A percentile compares a stretch with the other conserved stretches of the same genome.
phyloP scores from a whole-genome alignment of 2,888 invertebrate species.

The Drosophila tanythrix region DNA sequence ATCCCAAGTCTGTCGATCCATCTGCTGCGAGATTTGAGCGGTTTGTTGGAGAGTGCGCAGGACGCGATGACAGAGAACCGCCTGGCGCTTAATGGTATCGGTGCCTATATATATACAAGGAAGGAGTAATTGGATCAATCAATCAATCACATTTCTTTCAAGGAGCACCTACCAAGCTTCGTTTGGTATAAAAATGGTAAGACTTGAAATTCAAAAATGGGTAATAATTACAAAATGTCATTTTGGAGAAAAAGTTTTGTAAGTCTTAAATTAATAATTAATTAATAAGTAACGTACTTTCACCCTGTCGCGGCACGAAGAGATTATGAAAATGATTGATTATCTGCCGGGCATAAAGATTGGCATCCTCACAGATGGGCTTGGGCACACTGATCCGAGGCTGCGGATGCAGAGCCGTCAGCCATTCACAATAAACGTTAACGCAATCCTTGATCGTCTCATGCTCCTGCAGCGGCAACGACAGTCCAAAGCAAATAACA shows the following conservation, averaged over 20 bases:
- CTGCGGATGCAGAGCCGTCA: slow-evolving; percentile 93
- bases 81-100: slow-evolving; percentile 96
- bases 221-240: slow-evolving; percentile 34
- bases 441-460: slow-evolving; percentile 98
- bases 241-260: slow-evolving; percentile 6
- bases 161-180: slow-evolving; percentile 88
- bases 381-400: slow-evolving; percentile 95
- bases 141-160: neutral
- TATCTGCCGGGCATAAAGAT: slow-evolving; percentile 95
- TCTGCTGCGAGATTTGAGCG: slow-evolving; percentile 89
- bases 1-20: slow-evolving; percentile 96
- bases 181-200: slow-evolving; percentile 96
- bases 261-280: neutral
- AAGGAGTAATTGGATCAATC: slow-evolving; percentile 1
- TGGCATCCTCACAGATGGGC: slow-evolving; percentile 95
- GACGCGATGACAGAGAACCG: slow-evolving; percentile 96
- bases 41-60: slow-evolving; percentile 93
- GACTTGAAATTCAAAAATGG: slow-evolving; percentile 89
- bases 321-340: slow-evolving; percentile 96
- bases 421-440: slow-evolving; percentile 98
- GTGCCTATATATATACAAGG: slow-evolving; percentile 87
- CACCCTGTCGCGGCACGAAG: slow-evolving; percentile 96
- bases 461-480: slow-evolving; percentile 95
- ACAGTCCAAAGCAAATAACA: slow-evolving; percentile 95
- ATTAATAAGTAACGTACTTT: slow-evolving; percentile 88